These are phyloP conservation scores for Schrankia costaestrigalis DNA, from an alignment of 2,888 invertebrate genomes.

Conservation along the genomic window DNA sequence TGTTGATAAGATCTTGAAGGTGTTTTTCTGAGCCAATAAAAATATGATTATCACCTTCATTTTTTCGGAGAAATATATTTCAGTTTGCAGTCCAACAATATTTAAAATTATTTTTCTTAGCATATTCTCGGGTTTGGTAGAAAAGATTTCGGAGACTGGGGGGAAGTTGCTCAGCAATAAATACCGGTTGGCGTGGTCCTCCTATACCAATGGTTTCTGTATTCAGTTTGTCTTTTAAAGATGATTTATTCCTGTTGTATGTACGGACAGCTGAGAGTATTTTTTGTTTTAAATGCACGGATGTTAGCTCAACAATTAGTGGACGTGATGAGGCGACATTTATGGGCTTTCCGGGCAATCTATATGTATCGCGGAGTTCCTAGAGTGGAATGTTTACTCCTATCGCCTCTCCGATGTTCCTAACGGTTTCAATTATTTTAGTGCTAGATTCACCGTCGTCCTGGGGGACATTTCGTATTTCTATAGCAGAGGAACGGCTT, in stretches of 20 bases:
- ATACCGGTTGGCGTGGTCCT: background rate
- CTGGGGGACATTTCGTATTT: conserved; percentile 1
- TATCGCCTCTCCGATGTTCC: background rate
- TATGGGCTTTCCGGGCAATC: background rate
- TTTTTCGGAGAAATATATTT: background rate
- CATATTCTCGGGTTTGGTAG: background rate
- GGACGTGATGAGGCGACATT: background rate
- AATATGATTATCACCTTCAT: background rate
- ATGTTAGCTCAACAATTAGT: background rate
- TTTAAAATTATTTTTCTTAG: background rate
- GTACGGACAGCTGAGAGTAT: background rate
- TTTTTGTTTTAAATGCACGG: background rate
- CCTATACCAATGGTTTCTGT: background rate
- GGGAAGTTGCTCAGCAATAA: background rate
- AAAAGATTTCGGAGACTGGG: background rate
- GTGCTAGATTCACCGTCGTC: background rate
- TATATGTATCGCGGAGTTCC: background rate
- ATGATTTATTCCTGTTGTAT: background rate
- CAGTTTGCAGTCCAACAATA: background rate
- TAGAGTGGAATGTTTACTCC: background rate
- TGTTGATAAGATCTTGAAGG: background rate
- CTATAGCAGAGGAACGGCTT: background rate
- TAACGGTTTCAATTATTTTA: background rate
- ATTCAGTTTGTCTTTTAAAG: background rate
- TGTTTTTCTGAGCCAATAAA: background rate